Percentiles rank a stretch among this genome's conserved stretches.
Conservation (phyloP, 2,113 vertebrate species). For the Aviceda subcristata region DNA sequence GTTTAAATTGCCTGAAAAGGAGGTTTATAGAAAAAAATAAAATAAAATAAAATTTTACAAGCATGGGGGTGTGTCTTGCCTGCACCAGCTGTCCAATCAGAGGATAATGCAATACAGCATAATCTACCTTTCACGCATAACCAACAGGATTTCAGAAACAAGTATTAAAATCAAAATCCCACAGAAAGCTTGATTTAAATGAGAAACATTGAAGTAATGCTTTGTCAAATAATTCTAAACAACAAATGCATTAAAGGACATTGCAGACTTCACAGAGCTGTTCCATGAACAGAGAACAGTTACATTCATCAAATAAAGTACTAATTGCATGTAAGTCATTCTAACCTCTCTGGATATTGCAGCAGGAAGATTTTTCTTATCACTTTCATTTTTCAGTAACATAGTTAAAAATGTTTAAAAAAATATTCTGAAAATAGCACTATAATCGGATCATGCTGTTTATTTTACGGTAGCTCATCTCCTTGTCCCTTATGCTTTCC, state of each 20-base stretch:
- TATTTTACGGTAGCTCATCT: background rate
- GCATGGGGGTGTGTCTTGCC: background rate
- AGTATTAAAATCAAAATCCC: background rate
- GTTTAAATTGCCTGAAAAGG: background rate
- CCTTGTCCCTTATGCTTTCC: background rate
- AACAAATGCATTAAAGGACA: background rate
- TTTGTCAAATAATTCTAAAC: background rate
- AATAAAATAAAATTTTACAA: background rate
- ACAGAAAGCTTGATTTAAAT: background rate
- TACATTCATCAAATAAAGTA: background rate
- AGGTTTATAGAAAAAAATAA: background rate
- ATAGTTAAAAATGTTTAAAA: background rate
- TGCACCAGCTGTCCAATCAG: background rate
- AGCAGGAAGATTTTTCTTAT: background rate
- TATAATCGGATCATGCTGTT: background rate
- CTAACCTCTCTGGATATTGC: background rate
- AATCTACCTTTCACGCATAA: background rate
- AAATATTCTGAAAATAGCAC: background rate
- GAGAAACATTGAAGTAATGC: background rate
- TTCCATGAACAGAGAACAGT: background rate
- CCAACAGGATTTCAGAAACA: background rate
- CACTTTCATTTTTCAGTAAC: background rate
- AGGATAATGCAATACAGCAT: background rate
- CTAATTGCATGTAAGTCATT: background rate
- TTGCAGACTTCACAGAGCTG: background rate